These are phyloP conservation scores for Ectemnius cavifrons DNA, from an alignment of 2,888 invertebrate species.

Conservation along the genomic window DNA sequence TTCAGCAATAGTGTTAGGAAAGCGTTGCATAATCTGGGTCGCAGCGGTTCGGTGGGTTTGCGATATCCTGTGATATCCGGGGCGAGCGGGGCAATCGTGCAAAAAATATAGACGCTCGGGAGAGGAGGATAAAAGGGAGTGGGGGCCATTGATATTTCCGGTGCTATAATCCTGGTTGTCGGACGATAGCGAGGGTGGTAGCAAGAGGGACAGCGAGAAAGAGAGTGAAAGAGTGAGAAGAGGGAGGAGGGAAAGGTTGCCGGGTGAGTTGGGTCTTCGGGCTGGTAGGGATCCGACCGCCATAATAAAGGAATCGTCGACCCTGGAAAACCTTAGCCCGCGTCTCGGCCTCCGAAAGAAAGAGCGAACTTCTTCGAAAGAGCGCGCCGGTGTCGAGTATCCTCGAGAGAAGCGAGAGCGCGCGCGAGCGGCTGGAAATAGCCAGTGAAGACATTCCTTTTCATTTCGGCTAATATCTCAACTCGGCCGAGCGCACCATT, in stretches of 20 bases:
- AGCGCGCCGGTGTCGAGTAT: background rate
- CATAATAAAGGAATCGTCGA: slow-evolving; percentile 69
- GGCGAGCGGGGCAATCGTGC: background rate
- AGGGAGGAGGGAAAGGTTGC: slow-evolving; percentile 17
- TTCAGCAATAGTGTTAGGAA: background rate
- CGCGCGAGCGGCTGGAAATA: slow-evolving; percentile 18
- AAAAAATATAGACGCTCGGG: slow-evolving; percentile 9
- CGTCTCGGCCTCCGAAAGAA: slow-evolving; percentile 10
- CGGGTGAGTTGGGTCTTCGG: slow-evolving; percentile 31
- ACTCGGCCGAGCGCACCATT: too few species aligned
- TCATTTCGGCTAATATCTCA: too few species aligned
- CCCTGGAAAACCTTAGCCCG: slow-evolving; percentile 58
- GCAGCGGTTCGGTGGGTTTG: background rate
- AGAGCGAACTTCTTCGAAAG: slow-evolving; percentile 26
- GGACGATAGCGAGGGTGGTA: slow-evolving; percentile 32
- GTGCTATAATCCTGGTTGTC: slow-evolving; percentile 53
- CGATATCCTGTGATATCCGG: slow-evolving; percentile 25
- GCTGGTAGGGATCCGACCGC: slow-evolving; percentile 45
- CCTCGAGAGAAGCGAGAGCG: too few species aligned
- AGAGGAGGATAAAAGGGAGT: slow-evolving; percentile 33
- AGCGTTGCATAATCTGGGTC: slow-evolving; percentile 4
- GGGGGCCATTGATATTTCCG: slow-evolving; percentile 50
- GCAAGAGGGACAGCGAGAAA: background rate
- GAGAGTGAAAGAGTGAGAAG: background rate
- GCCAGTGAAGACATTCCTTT: slow-evolving; percentile 20